phyloP scores from a whole-genome alignment of 2,888 invertebrate genomes.

The Sabatieria punctata region DNA sequence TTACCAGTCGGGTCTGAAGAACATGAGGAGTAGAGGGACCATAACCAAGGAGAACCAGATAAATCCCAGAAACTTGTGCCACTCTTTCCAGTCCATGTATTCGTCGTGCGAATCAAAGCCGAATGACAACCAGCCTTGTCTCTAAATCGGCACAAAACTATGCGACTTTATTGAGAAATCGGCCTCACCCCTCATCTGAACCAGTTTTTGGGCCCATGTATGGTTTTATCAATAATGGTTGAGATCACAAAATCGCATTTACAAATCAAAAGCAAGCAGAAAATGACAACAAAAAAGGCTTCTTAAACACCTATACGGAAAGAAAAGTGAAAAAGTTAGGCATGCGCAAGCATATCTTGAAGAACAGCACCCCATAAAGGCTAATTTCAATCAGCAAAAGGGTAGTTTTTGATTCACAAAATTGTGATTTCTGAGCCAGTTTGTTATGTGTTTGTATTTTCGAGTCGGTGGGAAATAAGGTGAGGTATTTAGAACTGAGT shows the following conservation, averaged over 20 bases:
- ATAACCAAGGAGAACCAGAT: neutral
- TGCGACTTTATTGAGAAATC: neutral
- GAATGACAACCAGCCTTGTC: constrained; percentile 28
- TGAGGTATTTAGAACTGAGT: too few relatives aligned
- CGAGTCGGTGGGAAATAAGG: too few relatives aligned
- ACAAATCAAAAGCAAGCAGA: neutral
- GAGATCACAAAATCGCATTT: too few relatives aligned
- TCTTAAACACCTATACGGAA: too few relatives aligned
- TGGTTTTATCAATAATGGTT: neutral
- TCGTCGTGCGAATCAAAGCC: constrained; percentile 25
- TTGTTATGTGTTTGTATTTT: too few relatives aligned
- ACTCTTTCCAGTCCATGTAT: constrained; percentile 25
- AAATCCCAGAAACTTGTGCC: constrained; percentile 14
- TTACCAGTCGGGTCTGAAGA: constrained; percentile 23
- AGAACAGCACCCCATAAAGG: too few relatives aligned
- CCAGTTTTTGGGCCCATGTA: neutral
- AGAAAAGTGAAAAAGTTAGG: too few relatives aligned
- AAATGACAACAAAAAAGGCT: neutral
- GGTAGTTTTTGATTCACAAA: too few relatives aligned
- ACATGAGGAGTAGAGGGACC: constrained; percentile 8
- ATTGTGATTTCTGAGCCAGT: too few relatives aligned
- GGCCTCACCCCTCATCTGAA: neutral
- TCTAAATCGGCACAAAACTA: constrained; percentile 15
- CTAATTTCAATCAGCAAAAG: too few relatives aligned
- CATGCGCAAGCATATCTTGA: too few relatives aligned